Conservation (phyloP, 2,888 invertebrate species). For the Eupithecia centaureata region DNA sequence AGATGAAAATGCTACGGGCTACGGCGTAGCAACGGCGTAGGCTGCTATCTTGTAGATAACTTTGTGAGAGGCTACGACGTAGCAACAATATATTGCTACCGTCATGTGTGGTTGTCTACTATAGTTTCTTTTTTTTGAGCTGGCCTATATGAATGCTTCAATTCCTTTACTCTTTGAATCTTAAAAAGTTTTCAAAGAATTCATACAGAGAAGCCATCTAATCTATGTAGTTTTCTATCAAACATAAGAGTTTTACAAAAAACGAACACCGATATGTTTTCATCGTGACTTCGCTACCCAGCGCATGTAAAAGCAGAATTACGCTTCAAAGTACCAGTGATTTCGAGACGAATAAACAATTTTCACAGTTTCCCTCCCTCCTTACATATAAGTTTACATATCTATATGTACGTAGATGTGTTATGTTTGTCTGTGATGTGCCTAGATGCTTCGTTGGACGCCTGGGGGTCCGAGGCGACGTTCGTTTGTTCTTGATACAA, state of each 20-base stretch:
- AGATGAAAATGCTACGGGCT: background rate
- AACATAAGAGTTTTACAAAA: too few relatives aligned
- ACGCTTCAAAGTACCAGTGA: slow-evolving; percentile 25
- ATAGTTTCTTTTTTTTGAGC: too few relatives aligned
- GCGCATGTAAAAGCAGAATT: slow-evolving; percentile 28
- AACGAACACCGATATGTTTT: background rate
- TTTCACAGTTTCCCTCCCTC: slow-evolving; percentile 23
- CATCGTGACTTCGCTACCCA: background rate
- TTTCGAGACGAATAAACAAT: slow-evolving; percentile 32
- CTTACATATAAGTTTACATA: slow-evolving; percentile 4
- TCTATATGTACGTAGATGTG: background rate
- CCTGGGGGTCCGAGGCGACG: background rate
- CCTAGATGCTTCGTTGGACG: slow-evolving; percentile 4
- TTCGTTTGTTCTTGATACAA: slow-evolving; percentile 26
- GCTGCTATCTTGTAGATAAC: background rate
- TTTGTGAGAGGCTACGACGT: background rate
- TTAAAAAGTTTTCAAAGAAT: too few relatives aligned
- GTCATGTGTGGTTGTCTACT: too few relatives aligned
- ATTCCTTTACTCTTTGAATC: too few relatives aligned
- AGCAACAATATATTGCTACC: background rate
- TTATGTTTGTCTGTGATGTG: background rate
- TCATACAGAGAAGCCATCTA: too few relatives aligned
- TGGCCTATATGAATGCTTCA: too few relatives aligned
- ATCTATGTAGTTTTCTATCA: too few relatives aligned
- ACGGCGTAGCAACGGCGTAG: background rate